Evolutionary conservation across 1,140 invertebrate genomes (phyloP), one percentile per base, ranked within the genome.

Genomic region (Parasteatoda tepidariorum): DNA sequence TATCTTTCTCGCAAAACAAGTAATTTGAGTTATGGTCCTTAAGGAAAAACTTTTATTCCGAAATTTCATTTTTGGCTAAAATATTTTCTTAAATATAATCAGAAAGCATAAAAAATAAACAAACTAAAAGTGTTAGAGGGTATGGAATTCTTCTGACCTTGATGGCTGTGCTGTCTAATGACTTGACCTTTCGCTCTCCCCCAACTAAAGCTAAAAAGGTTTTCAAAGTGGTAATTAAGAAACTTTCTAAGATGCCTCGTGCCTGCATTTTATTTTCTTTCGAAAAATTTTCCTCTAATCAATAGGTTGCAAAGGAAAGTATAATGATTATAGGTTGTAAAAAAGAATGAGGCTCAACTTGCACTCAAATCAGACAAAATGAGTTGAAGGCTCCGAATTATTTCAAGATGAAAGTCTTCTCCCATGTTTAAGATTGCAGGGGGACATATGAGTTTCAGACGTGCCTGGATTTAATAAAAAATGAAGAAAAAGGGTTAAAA

Each of bases 311-410:
- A 79, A 67, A 48, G 55, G 28, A 31, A 67, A 48, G 75, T 67
- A 79, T 79, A 79, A 62, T 68, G 76, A 79, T 79, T 68, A 76
- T 76, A 76, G 73, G 59, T 76, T 76, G 73, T 48, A 48, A 33
- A 59, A n/a, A 9, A 13, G 59, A 76, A 64, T 64, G 30, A 28
- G 24, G 41, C 59, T 26, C 7, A 64, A 59, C 33, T 41, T 28
- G 34, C 31, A 61, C 41, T 28, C 28, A 18, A 48, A 48, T 48
- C 18, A 48, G 38, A 48, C 38, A 48, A 48, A 18, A 48, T 18
- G 38, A 48, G 38, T 48, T 13, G 38, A 48, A 13, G 4, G 38
- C 38, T 48, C 9, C 9, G 38, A 48, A 9, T 13, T 48, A 48
- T 18, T 48, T n/a, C 4, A 0, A 18, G 38, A 61, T 22, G 59